Evolutionary conservation across 2,113 vertebrate species (phyloP), one percentile per base, ranked within the genome.

Genomic region (Leiothrix lutea): DNA sequence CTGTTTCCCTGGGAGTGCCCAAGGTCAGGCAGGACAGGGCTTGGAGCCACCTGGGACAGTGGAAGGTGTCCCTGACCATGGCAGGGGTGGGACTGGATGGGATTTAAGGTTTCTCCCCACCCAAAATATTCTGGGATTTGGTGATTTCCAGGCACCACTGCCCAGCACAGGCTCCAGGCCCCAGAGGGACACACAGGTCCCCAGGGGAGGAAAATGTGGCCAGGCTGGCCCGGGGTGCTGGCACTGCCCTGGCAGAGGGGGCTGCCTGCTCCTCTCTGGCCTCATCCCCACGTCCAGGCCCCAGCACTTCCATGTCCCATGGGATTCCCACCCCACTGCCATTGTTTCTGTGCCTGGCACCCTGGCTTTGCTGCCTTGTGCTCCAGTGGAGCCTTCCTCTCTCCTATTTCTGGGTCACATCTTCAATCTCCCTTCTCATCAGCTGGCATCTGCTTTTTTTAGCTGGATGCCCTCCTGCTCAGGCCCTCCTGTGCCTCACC

Each of bases 331-430:
- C 18, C 6, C 4, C 1, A 2, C n/a, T 65, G 53, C 80, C 14
- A 6, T 28, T 20, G 4, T 24, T 65, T 65, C 28, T 69, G 57
- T 35, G 65, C 13, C 24, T 36, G 51, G 33, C 9, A 60, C 8
- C 1, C 47, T 42, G 88, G 45, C 72, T 61, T 29, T 78, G 57
- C 64, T 23, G 15, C 18, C 0, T 1, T 47, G 54, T 38, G 58
- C 66, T 48, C 53, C 86, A 42, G 53, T 6, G 26, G 20, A 95
- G 44, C 53, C 12, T 69, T 64, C 48, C 48, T 77, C n/a, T 1
- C 65, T 81, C 33, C 60, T 38, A 0, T 84, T 94, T 92, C 84
- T 95, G 93, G 93, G 78, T 94, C 69, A 65, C 81, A 85, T 85
- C 61, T 50, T 88, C 56, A 1, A 58, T 31, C 70, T 81, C 78